A percentile compares a stretch with the other conserved stretches of the same genome.
These are phyloP conservation scores for Pleuronectes platessa DNA, from an alignment of 2,113 vertebrate genomes.

Conservation along the genomic window DNA sequence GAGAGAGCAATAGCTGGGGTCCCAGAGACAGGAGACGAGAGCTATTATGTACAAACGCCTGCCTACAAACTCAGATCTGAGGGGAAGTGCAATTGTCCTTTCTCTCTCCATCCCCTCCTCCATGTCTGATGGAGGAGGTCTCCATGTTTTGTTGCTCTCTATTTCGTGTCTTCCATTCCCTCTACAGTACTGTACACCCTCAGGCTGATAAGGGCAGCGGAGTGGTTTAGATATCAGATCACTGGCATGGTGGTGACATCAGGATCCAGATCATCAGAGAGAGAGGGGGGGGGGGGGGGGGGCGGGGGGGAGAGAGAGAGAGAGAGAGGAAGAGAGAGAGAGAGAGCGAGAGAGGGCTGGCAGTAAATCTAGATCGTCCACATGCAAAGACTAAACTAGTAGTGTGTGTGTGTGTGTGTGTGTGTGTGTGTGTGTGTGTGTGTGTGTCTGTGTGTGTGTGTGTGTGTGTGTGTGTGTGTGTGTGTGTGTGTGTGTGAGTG, in stretches of 20 bases:
- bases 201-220: too few relatives aligned
- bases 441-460: too few relatives aligned
- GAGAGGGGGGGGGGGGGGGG: neutral
- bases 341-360: too few relatives aligned
- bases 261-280: constrained; percentile 43
- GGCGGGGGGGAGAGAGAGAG: too few relatives aligned
- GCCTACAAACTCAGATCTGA: constrained; percentile 12
- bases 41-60: constrained; percentile 20
- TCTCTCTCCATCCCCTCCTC: constrained; percentile 6
- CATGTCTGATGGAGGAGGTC: neutral
- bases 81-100: neutral
- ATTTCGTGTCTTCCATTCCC: constrained; percentile 12
- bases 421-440: too few relatives aligned
- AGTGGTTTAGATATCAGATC: constrained; percentile 63
- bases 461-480: too few relatives aligned
- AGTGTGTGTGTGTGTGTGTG: too few relatives aligned
- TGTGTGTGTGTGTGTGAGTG: too few relatives aligned
- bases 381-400: too few relatives aligned
- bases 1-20: constrained; percentile 29
- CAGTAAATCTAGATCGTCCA: too few relatives aligned
- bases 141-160: constrained; percentile 12
- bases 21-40: constrained; percentile 4
- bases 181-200: neutral
- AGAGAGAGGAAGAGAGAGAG: constrained; percentile 13
- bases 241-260: constrained; percentile 54